A percentile compares a stretch with the other conserved stretches of the same genome.
These are phyloP conservation scores for Lydus trimaculatus DNA, from an alignment of 2,888 invertebrate genomes.

Conservation along the genomic window DNA sequence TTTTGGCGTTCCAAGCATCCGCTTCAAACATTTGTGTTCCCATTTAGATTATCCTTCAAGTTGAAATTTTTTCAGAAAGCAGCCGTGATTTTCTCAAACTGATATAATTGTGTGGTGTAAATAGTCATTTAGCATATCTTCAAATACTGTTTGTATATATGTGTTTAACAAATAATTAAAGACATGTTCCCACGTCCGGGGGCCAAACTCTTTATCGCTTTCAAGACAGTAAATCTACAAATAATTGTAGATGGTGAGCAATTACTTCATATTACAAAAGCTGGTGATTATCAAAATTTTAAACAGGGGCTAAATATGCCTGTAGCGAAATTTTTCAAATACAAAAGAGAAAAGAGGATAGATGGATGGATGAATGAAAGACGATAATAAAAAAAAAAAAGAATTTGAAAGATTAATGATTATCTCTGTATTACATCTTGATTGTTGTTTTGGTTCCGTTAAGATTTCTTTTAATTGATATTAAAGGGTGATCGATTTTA, in stretches of 20 bases:
- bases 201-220: slow-evolving; percentile 44
- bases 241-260: slow-evolving; percentile 41
- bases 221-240: slow-evolving; percentile 41
- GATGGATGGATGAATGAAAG: background rate
- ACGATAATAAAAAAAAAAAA: no score
- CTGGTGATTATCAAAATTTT: background rate
- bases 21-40: background rate
- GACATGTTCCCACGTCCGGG: slow-evolving; percentile 42
- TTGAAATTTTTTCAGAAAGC: background rate
- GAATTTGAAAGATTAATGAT: background rate
- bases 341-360: background rate
- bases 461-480: background rate
- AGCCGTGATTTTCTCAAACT: background rate
- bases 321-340: background rate
- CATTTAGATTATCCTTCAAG: background rate
- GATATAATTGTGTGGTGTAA: background rate
- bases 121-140: background rate
- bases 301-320: background rate
- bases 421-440: background rate
- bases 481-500: background rate
- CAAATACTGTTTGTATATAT: background rate
- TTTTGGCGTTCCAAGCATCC: no score
- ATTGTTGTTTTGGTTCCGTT: background rate
- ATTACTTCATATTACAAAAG: background rate
- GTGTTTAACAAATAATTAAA: slow-evolving; percentile 36